Percentiles rank a stretch among this genome's conserved stretches.
Conservation (phyloP, 2,888 invertebrate genomes). For the Cataglyphis livida region DNA sequence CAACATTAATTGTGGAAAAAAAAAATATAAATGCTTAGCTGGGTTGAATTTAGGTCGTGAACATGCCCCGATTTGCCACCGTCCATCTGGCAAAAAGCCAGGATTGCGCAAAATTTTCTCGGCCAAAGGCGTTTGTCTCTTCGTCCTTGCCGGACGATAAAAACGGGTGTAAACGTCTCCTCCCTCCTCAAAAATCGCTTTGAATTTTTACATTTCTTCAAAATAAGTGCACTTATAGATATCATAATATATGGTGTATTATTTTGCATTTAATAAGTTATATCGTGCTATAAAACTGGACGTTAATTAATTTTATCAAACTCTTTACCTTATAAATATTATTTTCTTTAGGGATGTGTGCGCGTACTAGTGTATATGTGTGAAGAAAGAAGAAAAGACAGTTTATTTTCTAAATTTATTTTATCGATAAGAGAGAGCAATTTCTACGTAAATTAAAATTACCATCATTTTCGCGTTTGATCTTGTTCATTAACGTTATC, state of each 20-base stretch:
- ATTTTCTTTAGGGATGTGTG: neutral
- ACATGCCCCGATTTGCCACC: conserved; percentile 20
- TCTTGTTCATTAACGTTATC: neutral
- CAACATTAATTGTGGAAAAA: conserved; percentile 33
- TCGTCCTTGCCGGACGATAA: neutral
- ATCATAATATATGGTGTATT: neutral
- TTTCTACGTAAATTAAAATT: neutral
- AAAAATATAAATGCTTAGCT: conserved; percentile 11
- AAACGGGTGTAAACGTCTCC: neutral
- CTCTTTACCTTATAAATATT: neutral
- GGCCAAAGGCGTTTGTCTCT: conserved; percentile 30
- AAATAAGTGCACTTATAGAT: neutral
- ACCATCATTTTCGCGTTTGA: neutral
- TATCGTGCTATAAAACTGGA: neutral
- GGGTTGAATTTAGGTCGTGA: conserved; percentile 46
- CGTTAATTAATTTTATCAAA: conserved; percentile 8
- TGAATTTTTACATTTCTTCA: neutral
- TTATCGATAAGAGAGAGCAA: neutral
- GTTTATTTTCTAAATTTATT: neutral
- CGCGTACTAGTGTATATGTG: neutral
- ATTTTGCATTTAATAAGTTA: neutral
- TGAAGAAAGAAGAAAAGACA: neutral
- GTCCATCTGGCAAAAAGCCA: conserved; percentile 32
- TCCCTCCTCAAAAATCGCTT: neutral
- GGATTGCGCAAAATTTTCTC: conserved; percentile 45